A percentile compares a stretch with the other conserved stretches of the same genome.
Conservation (phyloP, 2,888 invertebrate species). For the Tupiocoris notatus region DNA sequence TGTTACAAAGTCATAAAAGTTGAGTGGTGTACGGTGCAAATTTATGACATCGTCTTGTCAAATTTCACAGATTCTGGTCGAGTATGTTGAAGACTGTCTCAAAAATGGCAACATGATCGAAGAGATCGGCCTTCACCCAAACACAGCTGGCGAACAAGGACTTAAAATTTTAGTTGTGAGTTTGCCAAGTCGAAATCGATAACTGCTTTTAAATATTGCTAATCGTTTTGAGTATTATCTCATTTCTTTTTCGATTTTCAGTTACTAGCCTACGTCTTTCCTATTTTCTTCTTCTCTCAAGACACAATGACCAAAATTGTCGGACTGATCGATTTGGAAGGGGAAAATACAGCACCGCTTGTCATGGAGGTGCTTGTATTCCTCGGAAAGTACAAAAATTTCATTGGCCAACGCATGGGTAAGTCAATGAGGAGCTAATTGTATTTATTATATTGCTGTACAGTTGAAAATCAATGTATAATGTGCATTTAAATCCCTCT, state of each 20-base stretch:
- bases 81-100: slow-evolving; percentile 70
- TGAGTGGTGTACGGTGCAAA: no score
- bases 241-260: slow-evolving; percentile 51
- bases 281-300: slow-evolving; percentile 85
- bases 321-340: slow-evolving; percentile 74
- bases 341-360: slow-evolving; percentile 77
- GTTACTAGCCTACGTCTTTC: slow-evolving; percentile 89
- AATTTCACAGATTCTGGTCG: slow-evolving; percentile 56
- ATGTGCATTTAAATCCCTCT: background rate
- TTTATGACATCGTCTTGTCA: background rate
- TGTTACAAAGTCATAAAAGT: no score
- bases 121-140: slow-evolving; percentile 75
- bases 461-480: no score
- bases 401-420: slow-evolving; percentile 21
- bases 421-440: no score
- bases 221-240: background rate
- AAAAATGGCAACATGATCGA: slow-evolving; percentile 67
- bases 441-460: no score
- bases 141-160: slow-evolving; percentile 84
- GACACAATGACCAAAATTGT: slow-evolving; percentile 77
- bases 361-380: slow-evolving; percentile 81
- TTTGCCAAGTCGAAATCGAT: slow-evolving; percentile 34
- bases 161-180: slow-evolving; percentile 77
- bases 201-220: background rate
- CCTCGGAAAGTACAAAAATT: slow-evolving; percentile 79